phyloP scores from a whole-genome alignment of 2,888 invertebrate genomes.

The Celastrina argiolus region DNA sequence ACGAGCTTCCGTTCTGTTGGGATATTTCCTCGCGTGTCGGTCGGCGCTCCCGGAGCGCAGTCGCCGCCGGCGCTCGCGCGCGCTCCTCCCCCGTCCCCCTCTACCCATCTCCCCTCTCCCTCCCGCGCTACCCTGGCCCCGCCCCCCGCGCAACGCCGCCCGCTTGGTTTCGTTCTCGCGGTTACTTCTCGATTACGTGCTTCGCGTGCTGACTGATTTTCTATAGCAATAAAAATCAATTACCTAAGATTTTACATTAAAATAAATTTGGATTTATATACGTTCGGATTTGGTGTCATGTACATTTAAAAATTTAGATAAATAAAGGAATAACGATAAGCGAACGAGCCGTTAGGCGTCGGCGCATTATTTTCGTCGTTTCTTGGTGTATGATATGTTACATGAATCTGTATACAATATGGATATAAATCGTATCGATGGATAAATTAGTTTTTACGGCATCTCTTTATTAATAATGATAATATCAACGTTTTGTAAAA shows the following conservation, averaged over 20 bases:
- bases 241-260: constrained; percentile 80
- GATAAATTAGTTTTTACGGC: constrained; percentile 78
- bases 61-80: constrained; percentile 41
- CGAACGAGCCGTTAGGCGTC: constrained; percentile 67
- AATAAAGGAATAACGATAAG: constrained; percentile 74
- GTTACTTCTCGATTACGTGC: constrained; percentile 80
- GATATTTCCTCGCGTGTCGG: constrained; percentile 11
- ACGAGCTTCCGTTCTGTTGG: neutral
- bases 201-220: constrained; percentile 80
- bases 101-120: constrained; percentile 43
- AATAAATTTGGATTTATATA: constrained; percentile 79
- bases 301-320: constrained; percentile 77
- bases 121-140: constrained; percentile 40
- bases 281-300: constrained; percentile 79
- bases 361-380: constrained; percentile 76
- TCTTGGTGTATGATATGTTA: constrained; percentile 81
- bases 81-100: constrained; percentile 43
- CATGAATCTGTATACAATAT: constrained; percentile 81
- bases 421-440: constrained; percentile 77
- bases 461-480: constrained; percentile 78
- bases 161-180: constrained; percentile 77
- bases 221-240: constrained; percentile 80
- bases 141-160: constrained; percentile 61
- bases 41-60: constrained; percentile 40
- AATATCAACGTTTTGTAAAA: constrained; percentile 77